phyloP scores from a whole-genome alignment of 2,113 vertebrate species.

The Polyodon spathula region DNA sequence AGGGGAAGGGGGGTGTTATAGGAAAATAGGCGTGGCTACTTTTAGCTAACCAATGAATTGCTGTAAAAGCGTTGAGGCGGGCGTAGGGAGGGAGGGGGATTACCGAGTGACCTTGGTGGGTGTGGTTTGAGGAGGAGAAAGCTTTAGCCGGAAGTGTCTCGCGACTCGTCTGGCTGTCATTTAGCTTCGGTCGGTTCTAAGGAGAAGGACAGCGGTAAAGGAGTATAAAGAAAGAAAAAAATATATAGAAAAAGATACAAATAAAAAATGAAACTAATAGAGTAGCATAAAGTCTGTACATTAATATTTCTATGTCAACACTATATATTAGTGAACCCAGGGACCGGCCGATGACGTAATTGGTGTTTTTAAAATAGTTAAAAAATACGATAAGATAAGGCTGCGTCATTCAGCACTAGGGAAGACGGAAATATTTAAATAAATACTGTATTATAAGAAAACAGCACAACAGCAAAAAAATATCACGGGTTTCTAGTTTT shows the following conservation, averaged over 20 bases:
- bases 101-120: slow-evolving; percentile 38
- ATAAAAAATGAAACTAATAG: slow-evolving; percentile 48
- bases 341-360: slow-evolving; percentile 42
- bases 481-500: not conserved
- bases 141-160: slow-evolving; percentile 80
- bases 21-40: not conserved
- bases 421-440: slow-evolving; percentile 45
- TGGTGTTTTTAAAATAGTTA: slow-evolving; percentile 31
- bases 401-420: slow-evolving; percentile 62
- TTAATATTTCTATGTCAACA: slow-evolving; percentile 17
- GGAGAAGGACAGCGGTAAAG: slow-evolving; percentile 64
- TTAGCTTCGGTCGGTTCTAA: slow-evolving; percentile 75
- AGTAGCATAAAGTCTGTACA: slow-evolving; percentile 20
- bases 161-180: slow-evolving; percentile 87
- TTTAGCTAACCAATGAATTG: not conserved
- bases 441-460: slow-evolving; percentile 29
- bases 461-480: slow-evolving; percentile 6
- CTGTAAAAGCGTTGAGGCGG: slow-evolving; percentile 33
- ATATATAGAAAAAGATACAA: slow-evolving; percentile 29
- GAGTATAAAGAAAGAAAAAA: slow-evolving; percentile 53
- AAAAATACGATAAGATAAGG: slow-evolving; percentile 33
- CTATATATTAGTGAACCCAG: slow-evolving; percentile 18
- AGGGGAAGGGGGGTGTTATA: no score
- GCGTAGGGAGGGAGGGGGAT: slow-evolving; percentile 35
- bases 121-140: slow-evolving; percentile 34